Base-by-base conservation (phyloP, 1,140 invertebrate genomes). In the Papilio machaon region DNA sequence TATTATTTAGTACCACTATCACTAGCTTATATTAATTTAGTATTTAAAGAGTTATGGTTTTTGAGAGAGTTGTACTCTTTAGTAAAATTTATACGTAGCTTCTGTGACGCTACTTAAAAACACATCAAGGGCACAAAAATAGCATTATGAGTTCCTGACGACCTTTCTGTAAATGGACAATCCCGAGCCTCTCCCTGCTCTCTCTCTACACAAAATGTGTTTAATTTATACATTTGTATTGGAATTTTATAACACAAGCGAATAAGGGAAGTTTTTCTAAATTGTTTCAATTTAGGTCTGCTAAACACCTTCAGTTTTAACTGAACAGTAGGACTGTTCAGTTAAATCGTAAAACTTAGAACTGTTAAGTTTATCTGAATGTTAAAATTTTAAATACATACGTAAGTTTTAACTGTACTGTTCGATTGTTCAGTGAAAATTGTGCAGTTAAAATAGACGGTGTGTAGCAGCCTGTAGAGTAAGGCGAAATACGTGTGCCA, bases 151-250 rank as follows among this genome's bases (percentile, higher is more conserved):
- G 64, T 70, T 70, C 64, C 64, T 70, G 64, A 70, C 64, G 64
- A 70, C 64, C 64, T 70, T 70, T 64, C 60, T 70, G 64, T 70
- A 70, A 70, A 70, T 70, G 64, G 64, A 70, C 64, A 70, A 30
- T 70, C 64, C 30, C 13, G 64, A 15, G 64, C 64, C 64, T 70
- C 64, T 11, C 30, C 30, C 64, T 13, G 30, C 30, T 35, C 30
- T 11, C 30, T 35, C 30, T 11, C 30, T 1, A 60, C 19, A 35
- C 64, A 0, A 70, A 70, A 38, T 38, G 64, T 70, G n/a, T 60
- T 60, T 60, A 70, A 70, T 70, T 70, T 70, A 35, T 70, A 35
- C 30, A 70, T 70, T 70, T 70, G 23, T 17, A 35, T 30, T 64
- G 13, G 64, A 35, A 17, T 70, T 70, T 38, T 70, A 15, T 70